phyloP scores from a whole-genome alignment of 2,888 invertebrate species.

The Acrobasis suavella region DNA sequence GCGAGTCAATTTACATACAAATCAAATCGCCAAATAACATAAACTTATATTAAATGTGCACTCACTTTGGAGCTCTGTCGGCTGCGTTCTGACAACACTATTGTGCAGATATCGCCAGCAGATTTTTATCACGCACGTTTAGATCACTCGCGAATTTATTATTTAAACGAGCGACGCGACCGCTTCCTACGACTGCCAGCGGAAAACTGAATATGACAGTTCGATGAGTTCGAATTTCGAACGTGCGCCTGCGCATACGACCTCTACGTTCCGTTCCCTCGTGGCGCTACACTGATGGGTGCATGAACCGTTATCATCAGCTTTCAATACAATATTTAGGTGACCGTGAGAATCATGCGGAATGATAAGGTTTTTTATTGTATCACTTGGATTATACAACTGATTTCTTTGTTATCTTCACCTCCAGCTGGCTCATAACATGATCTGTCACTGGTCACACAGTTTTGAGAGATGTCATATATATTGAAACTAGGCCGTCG shows the following conservation, averaged over 20 bases:
- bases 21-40: constrained; percentile 16
- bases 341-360: constrained; percentile 13
- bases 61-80: constrained; percentile 31
- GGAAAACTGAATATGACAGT: constrained; percentile 35
- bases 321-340: constrained; percentile 29
- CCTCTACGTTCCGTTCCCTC: constrained; percentile 40
- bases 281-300: constrained; percentile 40
- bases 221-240: constrained; percentile 18
- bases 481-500: too few relatives aligned
- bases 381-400: constrained; percentile 10
- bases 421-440: too few relatives aligned
- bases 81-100: constrained; percentile 37
- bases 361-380: constrained; percentile 8
- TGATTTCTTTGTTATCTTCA: constrained; percentile 1
- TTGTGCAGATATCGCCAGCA: constrained; percentile 29
- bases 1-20: constrained; percentile 28
- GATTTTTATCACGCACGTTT: constrained; percentile 34
- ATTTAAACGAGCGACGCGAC: constrained; percentile 28
- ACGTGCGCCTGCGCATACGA: constrained; percentile 45
- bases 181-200: constrained; percentile 32
- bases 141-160: constrained; percentile 43
- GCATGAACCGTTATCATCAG: constrained; percentile 52
- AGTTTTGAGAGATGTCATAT: too few relatives aligned
- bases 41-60: constrained; percentile 20
- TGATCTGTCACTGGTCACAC: too few relatives aligned